phyloP scores from a whole-genome alignment of 2,797 vertebrate genomes.

The Enteromius thamalakanensis region DNA sequence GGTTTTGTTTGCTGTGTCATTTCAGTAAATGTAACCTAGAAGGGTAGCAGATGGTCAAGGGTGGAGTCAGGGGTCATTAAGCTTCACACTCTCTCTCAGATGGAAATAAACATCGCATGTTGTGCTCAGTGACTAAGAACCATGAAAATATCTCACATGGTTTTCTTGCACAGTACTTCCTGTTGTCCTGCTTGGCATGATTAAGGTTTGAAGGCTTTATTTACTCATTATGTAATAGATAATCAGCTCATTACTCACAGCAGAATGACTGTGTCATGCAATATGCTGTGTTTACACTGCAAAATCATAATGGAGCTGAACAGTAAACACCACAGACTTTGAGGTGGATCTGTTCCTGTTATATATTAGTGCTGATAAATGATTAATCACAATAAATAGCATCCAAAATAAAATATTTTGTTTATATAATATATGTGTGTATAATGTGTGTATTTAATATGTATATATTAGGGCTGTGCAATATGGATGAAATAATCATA shows the following conservation, averaged over 20 bases:
- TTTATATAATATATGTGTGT: too few species aligned
- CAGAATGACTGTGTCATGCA: constrained; percentile 11
- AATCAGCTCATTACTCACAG: constrained; percentile 7
- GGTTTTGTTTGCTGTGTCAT: constrained; percentile 32
- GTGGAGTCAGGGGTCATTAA: constrained; percentile 40
- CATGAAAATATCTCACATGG: not conserved
- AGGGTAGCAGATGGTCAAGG: constrained; percentile 47
- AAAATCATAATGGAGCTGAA: not conserved
- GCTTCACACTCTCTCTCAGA: constrained; percentile 8
- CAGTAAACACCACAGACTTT: not conserved
- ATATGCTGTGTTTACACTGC: not conserved
- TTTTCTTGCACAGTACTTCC: not conserved
- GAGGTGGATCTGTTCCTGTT: not conserved
- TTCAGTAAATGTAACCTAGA: constrained; percentile 32
- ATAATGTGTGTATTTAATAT: too few species aligned
- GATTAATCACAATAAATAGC: too few species aligned
- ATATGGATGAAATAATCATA: too few species aligned
- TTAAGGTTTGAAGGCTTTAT: not conserved
- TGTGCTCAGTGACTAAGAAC: not conserved
- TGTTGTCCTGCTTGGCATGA: not conserved
- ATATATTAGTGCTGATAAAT: too few species aligned
- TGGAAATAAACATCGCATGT: constrained; percentile 24
- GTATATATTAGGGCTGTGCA: too few species aligned
- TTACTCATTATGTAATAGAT: constrained; percentile 21
- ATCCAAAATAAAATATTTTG: too few species aligned